A percentile compares a stretch with the other conserved stretches of the same genome.
These are phyloP conservation scores for Lepilemur septentrionalis DNA, from an alignment of 2,797 vertebrate species.

Conservation along the genomic window DNA sequence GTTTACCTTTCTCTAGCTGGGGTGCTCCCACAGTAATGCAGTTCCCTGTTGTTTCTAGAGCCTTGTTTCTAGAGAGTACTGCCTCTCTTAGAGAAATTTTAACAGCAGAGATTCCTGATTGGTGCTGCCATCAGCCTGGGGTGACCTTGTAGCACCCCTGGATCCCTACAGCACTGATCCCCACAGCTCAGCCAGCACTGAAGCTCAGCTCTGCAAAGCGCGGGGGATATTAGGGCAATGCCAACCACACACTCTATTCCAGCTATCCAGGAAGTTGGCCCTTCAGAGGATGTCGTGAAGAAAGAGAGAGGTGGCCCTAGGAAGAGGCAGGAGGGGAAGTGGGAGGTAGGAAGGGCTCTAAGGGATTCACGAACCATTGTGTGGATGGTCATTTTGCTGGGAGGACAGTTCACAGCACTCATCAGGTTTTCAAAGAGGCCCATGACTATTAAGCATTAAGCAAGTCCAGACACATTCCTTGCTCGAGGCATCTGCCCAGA, in stretches of 20 bases:
- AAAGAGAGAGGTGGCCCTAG: not conserved
- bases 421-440: not conserved
- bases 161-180: not conserved
- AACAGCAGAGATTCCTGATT: not conserved
- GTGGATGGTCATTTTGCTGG: not conserved
- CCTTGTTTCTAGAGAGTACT: not conserved
- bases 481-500: not conserved
- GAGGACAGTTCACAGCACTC: not conserved
- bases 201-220: not conserved
- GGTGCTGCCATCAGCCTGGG: not conserved
- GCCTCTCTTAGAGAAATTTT: not conserved
- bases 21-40: too few relatives aligned
- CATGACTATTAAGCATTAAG: not conserved
- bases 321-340: not conserved
- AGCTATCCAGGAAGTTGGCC: too few relatives aligned
- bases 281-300: not conserved
- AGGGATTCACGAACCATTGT: not conserved
- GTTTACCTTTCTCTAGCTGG: not conserved
- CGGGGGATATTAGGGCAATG: not conserved
- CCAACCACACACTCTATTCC: not conserved
- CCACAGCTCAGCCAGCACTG: not conserved
- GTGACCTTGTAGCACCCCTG: not conserved
- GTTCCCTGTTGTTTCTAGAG: not conserved
- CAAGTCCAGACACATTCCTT: not conserved
- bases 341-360: rapidly evolving